A percentile compares a stretch with the other conserved stretches of the same genome.
These are phyloP conservation scores for Brachyistius frenatus DNA, from an alignment of 2,113 vertebrate species.

Conservation along the genomic window DNA sequence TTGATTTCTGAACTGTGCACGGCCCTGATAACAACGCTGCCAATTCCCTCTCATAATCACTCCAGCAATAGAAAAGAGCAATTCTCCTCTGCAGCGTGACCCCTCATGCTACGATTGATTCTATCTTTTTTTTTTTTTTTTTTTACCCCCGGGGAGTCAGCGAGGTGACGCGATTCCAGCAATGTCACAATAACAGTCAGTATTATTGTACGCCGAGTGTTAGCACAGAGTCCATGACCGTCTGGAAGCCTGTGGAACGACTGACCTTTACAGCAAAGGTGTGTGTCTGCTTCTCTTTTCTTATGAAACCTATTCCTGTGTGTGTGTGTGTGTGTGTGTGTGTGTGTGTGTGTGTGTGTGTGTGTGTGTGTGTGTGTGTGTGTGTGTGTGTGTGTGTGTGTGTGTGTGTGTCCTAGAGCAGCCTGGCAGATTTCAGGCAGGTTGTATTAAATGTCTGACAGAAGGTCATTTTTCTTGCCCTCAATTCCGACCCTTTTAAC, in stretches of 20 bases:
- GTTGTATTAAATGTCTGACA: slow-evolving; percentile 29
- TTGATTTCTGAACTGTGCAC: slow-evolving; percentile 43
- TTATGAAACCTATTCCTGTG: neutral
- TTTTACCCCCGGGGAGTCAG: slow-evolving; percentile 22
- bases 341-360: neutral
- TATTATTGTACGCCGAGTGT: slow-evolving; percentile 20
- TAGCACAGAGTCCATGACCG: slow-evolving; percentile 3
- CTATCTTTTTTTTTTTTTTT: neutral
- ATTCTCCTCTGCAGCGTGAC: slow-evolving; percentile 17
- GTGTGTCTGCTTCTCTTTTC: slow-evolving; percentile 16
- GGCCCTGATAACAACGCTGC: slow-evolving; percentile 63
- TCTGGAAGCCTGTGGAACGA: neutral
- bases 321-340: neutral
- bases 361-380: neutral
- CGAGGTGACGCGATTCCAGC: slow-evolving; percentile 16
- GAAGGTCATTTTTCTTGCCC: slow-evolving; percentile 17
- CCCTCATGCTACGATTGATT: slow-evolving; percentile 44
- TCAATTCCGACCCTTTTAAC: slow-evolving; percentile 19
- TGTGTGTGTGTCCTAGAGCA: neutral
- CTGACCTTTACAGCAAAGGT: slow-evolving; percentile 22
- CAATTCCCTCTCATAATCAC: slow-evolving; percentile 53
- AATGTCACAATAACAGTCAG: slow-evolving; percentile 3
- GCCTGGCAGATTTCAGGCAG: neutral
- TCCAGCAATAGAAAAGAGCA: slow-evolving; percentile 30
- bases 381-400: slow-evolving; percentile 1